These are phyloP conservation scores for Amblyjoppa proteus DNA, from an alignment of 2,888 invertebrate genomes.

Conservation along the genomic window DNA sequence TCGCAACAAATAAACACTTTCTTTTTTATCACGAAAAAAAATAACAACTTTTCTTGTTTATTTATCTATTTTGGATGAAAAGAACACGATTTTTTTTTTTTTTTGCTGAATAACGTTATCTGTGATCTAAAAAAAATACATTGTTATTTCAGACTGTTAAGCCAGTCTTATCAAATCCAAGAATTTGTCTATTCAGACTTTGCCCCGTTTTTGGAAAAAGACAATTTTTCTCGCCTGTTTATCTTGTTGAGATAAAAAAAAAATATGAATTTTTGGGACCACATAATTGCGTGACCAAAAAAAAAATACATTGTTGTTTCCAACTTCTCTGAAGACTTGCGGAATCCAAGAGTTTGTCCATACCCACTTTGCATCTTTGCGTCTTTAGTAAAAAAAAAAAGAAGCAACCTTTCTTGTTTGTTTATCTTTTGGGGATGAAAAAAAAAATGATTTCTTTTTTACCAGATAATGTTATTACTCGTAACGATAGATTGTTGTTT, in stretches of 20 bases:
- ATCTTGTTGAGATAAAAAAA: background rate
- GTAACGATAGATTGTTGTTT: constrained; percentile 25
- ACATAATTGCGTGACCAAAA: background rate
- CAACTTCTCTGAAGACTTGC: constrained; percentile 18
- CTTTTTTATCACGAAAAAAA: background rate
- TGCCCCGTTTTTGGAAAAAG: background rate
- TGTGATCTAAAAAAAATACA: no score
- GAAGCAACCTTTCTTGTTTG: background rate
- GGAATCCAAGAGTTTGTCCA: constrained; percentile 40
- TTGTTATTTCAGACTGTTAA: no score
- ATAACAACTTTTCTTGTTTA: background rate
- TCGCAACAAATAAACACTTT: constrained; percentile 18
- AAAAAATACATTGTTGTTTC: constrained; percentile 32
- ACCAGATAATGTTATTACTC: background rate
- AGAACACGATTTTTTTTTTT: no score
- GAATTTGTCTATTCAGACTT: no score
- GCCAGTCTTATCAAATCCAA: no score
- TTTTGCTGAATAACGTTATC: no score
- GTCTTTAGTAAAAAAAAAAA: background rate
- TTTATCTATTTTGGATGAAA: background rate
- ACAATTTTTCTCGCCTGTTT: constrained; percentile 33
- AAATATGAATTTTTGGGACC: background rate
- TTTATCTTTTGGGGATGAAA: background rate
- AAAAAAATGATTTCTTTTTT: background rate
- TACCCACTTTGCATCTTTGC: background rate